Percentiles rank a stretch among this genome's conserved stretches.
Conservation (phyloP, 1,140 invertebrate species). For the Ruditapes philippinarum region DNA sequence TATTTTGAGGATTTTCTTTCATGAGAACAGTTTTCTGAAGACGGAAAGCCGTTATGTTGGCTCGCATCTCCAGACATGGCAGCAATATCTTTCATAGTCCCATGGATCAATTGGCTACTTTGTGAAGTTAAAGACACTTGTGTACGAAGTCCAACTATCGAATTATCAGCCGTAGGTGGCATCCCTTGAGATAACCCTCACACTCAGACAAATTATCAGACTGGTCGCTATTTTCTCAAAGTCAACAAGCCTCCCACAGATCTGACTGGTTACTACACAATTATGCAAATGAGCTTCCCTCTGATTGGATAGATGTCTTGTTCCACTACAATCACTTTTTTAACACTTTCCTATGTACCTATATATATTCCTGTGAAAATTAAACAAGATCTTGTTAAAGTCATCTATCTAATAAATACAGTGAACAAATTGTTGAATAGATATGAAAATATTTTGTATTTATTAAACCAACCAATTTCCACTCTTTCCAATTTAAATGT, state of each 20-base stretch:
- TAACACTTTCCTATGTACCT: not conserved
- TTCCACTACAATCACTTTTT: not conserved
- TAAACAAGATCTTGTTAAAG: not conserved
- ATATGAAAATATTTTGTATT: too few relatives aligned
- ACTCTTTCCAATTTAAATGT: too few relatives aligned
- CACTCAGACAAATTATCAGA: not conserved
- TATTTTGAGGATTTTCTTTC: conserved; percentile 38
- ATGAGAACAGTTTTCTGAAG: not conserved
- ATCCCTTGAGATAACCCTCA: conserved; percentile 31
- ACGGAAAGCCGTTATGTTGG: conserved; percentile 49
- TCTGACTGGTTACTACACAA: conserved; percentile 20
- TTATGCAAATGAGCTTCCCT: conserved; percentile 14
- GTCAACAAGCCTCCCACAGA: not conserved
- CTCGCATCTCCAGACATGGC: conserved; percentile 48
- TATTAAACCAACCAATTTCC: too few relatives aligned
- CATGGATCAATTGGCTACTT: not conserved
- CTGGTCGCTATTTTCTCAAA: not conserved
- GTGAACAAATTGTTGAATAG: not conserved
- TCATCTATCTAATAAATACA: not conserved
- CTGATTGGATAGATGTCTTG: not conserved
- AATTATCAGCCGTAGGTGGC: conserved; percentile 61
- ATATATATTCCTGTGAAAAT: not conserved
- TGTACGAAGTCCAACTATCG: conserved; percentile 48
- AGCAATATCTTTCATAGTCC: conserved; percentile 26
- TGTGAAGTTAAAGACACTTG: conserved; percentile 50